Percentiles rank a stretch among this genome's conserved stretches.
Conservation (phyloP, 2,797 vertebrate species). For the Otolemur crassicaudatus region DNA sequence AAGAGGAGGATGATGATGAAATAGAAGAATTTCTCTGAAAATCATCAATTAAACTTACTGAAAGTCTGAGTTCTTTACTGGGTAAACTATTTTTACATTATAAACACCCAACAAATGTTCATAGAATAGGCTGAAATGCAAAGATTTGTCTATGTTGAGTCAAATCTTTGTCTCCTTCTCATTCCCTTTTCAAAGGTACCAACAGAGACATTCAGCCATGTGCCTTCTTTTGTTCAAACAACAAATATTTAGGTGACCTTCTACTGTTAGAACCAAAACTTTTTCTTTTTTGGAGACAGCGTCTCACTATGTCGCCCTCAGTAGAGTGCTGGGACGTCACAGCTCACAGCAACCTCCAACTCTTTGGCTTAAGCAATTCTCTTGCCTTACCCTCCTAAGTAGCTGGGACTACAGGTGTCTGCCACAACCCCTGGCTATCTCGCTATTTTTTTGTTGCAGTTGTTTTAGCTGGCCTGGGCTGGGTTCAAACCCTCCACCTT, state of each 20-base stretch:
- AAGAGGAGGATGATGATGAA: not conserved
- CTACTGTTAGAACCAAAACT: not conserved
- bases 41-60: not conserved
- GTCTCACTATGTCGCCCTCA: too few species aligned
- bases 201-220: not conserved
- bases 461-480: too few species aligned
- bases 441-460: too few species aligned
- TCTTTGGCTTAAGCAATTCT: too few species aligned
- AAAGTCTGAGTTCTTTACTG: not conserved
- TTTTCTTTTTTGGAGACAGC: too few species aligned
- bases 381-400: too few species aligned
- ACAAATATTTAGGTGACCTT: not conserved
- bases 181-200: not conserved
- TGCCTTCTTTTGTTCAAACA: slow-evolving; percentile 17
- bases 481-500: too few species aligned
- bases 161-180: not conserved
- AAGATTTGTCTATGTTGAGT: not conserved
- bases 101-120: not conserved
- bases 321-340: too few species aligned
- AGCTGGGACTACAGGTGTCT: too few species aligned
- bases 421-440: too few species aligned
- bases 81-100: not conserved
- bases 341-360: too few species aligned
- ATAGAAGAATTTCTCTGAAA: slow-evolving; percentile 37
- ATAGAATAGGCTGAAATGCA: not conserved